Conservation (phyloP, 30 jellyfish, hydroid and myxozoan genomes). For the Hydra vulgaris region DNA sequence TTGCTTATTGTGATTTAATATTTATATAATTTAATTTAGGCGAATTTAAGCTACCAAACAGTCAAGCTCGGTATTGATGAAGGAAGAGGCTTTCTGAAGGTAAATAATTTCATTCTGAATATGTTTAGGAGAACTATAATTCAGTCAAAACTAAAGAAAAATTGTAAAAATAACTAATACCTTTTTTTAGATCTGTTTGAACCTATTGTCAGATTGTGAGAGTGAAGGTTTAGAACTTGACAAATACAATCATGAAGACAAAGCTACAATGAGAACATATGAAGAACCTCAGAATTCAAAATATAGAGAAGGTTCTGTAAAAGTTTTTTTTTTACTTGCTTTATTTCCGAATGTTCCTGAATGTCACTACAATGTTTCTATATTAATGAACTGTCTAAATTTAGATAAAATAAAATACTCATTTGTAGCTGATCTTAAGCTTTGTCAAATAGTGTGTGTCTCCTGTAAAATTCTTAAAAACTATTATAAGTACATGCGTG, state of each 20-base stretch:
- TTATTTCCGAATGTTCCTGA: not conserved
- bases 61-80: too few relatives aligned
- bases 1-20: too few relatives aligned
- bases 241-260: not conserved
- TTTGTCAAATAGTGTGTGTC: not conserved
- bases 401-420: not conserved
- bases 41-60: too few relatives aligned
- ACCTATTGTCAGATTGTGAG: not conserved
- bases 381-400: not conserved
- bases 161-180: not conserved
- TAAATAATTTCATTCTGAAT: not conserved
- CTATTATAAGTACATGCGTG: too few relatives aligned
- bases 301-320: not conserved
- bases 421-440: not conserved
- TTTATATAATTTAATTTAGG: too few relatives aligned
- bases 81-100: too few relatives aligned
- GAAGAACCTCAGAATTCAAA: not conserved
- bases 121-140: not conserved
- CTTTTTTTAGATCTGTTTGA: not conserved
- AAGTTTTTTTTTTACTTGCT: not conserved
- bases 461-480: too few relatives aligned
- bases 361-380: not conserved
- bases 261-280: not conserved
- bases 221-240: not conserved
- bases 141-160: not conserved